phyloP scores from a whole-genome alignment of 2,888 invertebrate species.

The Osmoderma eremita region DNA sequence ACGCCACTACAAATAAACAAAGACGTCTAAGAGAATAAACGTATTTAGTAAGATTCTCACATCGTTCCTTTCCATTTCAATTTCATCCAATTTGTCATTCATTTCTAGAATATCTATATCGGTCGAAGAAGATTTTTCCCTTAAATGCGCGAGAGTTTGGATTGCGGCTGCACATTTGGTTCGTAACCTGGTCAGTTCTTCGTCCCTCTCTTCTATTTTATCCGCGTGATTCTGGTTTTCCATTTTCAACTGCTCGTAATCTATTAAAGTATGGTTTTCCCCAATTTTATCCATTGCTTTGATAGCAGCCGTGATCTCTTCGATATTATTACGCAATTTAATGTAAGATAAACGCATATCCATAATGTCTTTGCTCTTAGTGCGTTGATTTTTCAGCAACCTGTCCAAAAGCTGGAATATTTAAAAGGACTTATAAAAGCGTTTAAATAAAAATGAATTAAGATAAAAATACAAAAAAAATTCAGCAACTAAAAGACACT shows the following conservation, averaged over 20 bases:
- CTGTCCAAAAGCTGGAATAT: slow-evolving; percentile 50
- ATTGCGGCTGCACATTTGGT: slow-evolving; percentile 65
- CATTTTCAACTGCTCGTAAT: slow-evolving; percentile 68
- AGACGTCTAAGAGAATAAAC: background rate
- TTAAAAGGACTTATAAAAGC: slow-evolving; percentile 28
- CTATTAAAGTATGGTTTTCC: slow-evolving; percentile 65
- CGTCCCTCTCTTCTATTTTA: slow-evolving; percentile 69
- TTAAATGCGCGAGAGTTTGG: slow-evolving; percentile 66
- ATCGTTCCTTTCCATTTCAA: slow-evolving; percentile 47
- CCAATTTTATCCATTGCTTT: slow-evolving; percentile 63
- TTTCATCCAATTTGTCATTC: slow-evolving; percentile 47
- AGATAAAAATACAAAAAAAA: background rate
- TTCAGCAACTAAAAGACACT: background rate
- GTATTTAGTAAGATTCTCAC: slow-evolving; percentile 44
- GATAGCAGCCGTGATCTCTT: slow-evolving; percentile 56
- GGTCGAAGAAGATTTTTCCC: slow-evolving; percentile 65
- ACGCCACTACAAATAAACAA: slow-evolving; percentile 48
- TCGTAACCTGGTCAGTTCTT: slow-evolving; percentile 65
- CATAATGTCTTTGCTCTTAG: slow-evolving; percentile 54
- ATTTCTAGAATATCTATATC: slow-evolving; percentile 55
- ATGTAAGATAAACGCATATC: slow-evolving; percentile 56
- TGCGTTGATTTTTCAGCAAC: slow-evolving; percentile 54
- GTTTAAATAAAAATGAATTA: background rate
- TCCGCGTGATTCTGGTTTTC: slow-evolving; percentile 67
- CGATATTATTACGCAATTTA: slow-evolving; percentile 55